phyloP scores from a whole-genome alignment of 1,140 invertebrate species.

The Spodoptera litura region DNA sequence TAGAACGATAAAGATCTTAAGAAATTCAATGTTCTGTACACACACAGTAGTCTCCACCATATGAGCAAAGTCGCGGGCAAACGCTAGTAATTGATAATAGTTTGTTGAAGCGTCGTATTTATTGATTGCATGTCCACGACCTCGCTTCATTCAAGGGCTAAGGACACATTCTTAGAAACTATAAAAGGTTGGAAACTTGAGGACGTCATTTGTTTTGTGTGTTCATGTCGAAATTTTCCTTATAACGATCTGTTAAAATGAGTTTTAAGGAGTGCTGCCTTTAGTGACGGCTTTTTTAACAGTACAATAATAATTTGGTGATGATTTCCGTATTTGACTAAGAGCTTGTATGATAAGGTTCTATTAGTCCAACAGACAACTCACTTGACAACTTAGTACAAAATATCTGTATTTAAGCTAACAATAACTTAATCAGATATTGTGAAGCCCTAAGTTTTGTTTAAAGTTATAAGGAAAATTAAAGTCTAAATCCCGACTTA shows the following conservation, averaged over 20 bases:
- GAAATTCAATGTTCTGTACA: no score
- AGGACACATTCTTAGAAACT: slow-evolving; percentile 47
- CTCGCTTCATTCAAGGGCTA: slow-evolving; percentile 40
- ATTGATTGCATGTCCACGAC: slow-evolving; percentile 29
- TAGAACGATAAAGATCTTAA: no score
- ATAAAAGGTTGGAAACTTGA: slow-evolving; percentile 42
- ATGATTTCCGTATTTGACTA: no score
- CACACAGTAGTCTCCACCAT: background rate
- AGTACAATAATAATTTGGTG: background rate
- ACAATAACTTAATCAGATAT: no score
- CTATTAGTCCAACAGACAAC: no score
- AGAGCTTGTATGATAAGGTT: no score
- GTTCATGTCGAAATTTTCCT: slow-evolving; percentile 38
- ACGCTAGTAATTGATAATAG: slow-evolving; percentile 30
- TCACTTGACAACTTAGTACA: no score
- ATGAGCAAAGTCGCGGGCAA: slow-evolving; percentile 1
- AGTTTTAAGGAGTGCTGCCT: background rate
- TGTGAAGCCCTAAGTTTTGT: no score
- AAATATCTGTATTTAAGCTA: no score
- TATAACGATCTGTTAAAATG: slow-evolving; percentile 5
- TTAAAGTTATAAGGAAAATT: no score
- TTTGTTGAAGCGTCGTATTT: slow-evolving; percentile 42
- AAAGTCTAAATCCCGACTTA: no score
- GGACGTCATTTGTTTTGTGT: slow-evolving; percentile 28
- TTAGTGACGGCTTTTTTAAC: background rate